These are phyloP conservation scores for Caprella mutica DNA, from an alignment of 2,888 invertebrate genomes.

Conservation along the genomic window DNA sequence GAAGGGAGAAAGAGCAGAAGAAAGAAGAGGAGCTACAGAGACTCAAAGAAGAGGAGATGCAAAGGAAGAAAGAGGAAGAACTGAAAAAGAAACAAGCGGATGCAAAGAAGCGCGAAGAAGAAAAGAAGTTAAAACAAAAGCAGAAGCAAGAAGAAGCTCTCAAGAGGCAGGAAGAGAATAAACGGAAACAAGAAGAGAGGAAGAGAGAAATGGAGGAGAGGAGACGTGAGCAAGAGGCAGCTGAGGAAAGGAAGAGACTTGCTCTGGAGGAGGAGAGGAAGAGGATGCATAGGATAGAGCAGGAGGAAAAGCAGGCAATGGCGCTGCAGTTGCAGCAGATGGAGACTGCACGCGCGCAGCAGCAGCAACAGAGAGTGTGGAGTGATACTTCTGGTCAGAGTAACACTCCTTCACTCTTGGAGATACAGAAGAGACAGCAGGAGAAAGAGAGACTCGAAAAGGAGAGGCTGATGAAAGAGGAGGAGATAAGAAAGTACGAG, in stretches of 20 bases:
- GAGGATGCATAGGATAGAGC: constrained; percentile 25
- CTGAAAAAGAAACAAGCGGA: neutral
- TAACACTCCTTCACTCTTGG: constrained; percentile 27
- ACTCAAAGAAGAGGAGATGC: neutral
- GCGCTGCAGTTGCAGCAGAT: constrained; percentile 24
- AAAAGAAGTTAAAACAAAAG: constrained; percentile 5
- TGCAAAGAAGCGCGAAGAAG: constrained; percentile 3
- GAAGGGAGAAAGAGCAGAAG: constrained; percentile 6
- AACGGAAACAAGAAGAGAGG: neutral
- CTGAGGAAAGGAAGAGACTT: constrained; percentile 42
- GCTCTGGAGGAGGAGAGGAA: constrained; percentile 29
- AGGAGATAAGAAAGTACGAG: constrained; percentile 38
- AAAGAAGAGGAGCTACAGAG: constrained; percentile 9
- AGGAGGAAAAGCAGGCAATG: constrained; percentile 20
- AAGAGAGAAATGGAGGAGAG: constrained; percentile 5
- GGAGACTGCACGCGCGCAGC: constrained; percentile 11
- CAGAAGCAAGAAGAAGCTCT: constrained; percentile 11
- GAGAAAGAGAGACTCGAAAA: constrained; percentile 35
- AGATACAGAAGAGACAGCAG: constrained; percentile 31
- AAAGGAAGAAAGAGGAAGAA: neutral
- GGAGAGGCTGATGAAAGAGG: constrained; percentile 35
- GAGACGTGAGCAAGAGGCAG: too few species aligned
- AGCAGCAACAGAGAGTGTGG: constrained; percentile 14
- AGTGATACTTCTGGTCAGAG: constrained; percentile 20
- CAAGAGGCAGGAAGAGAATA: constrained; percentile 6